phyloP scores from a whole-genome alignment of 2,797 vertebrate genomes.

The Sparus aurata region DNA sequence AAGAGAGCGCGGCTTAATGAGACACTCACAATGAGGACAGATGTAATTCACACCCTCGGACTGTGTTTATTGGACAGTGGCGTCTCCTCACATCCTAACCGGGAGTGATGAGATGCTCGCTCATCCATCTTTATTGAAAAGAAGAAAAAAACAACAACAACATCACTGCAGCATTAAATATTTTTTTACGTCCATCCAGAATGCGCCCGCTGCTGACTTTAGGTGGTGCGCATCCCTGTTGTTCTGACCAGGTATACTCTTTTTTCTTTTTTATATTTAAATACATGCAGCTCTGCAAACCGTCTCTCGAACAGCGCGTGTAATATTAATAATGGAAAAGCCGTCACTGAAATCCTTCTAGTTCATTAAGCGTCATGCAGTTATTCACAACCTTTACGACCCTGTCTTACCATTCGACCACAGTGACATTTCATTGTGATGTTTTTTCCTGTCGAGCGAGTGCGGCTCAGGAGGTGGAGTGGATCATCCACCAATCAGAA shows the following conservation, averaged over 20 bases:
- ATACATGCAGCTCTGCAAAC: background rate
- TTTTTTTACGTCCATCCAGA: conserved; percentile 52
- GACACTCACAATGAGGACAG: conserved; percentile 78
- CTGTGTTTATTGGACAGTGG: conserved; percentile 72
- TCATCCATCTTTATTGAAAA: conserved; percentile 59
- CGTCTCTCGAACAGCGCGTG: background rate
- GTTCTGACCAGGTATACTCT: conserved; percentile 9
- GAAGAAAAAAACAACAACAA: conserved; percentile 29
- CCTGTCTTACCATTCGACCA: background rate
- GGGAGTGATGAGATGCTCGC: conserved; percentile 65
- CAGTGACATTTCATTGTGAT: background rate
- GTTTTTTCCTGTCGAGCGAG: background rate
- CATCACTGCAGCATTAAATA: conserved; percentile 55
- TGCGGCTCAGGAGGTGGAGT: too few relatives aligned
- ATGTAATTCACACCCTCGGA: conserved; percentile 74
- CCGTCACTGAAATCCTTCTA: background rate
- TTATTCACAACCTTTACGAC: background rate
- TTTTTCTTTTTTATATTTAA: conserved; percentile 30
- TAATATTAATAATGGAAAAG: background rate
- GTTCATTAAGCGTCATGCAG: background rate
- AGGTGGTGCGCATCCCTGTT: conserved; percentile 16
- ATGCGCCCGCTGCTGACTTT: conserved; percentile 41
- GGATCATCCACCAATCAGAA: too few relatives aligned
- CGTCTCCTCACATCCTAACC: conserved; percentile 58
- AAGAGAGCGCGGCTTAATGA: conserved; percentile 70